phyloP scores from a whole-genome alignment of 1,140 invertebrate genomes.

The Hyphantria cunea region DNA sequence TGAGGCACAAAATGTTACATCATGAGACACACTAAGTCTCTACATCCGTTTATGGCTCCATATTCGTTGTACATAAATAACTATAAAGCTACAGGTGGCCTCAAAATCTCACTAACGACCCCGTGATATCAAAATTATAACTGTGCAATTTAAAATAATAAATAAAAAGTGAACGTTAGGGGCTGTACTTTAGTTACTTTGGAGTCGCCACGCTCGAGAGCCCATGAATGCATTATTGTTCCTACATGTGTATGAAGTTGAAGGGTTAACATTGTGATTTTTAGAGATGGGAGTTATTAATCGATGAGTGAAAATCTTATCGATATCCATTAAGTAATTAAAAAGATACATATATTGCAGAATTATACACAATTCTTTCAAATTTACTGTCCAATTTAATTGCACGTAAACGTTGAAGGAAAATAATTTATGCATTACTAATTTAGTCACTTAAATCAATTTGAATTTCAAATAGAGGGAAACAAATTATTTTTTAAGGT shows the following conservation, averaged over 20 bases:
- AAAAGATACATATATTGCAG: too few species aligned
- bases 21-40: too few species aligned
- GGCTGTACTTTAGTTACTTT: constrained; percentile 70
- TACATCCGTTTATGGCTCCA: too few species aligned
- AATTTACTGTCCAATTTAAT: too few species aligned
- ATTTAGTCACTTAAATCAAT: too few species aligned
- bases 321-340: neutral
- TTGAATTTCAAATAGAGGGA: too few species aligned
- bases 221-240: constrained; percentile 76
- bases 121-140: constrained; percentile 62
- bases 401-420: too few species aligned
- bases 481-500: too few species aligned
- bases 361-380: too few species aligned
- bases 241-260: constrained; percentile 42
- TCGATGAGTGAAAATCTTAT: constrained; percentile 20
- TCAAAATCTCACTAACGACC: constrained; percentile 7
- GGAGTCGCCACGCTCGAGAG: constrained; percentile 74
- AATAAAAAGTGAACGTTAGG: constrained; percentile 54
- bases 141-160: constrained; percentile 77
- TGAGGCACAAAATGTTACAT: too few species aligned
- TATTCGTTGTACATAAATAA: too few species aligned
- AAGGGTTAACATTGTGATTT: constrained; percentile 51
- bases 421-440: too few species aligned
- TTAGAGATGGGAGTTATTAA: constrained; percentile 36
- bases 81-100: constrained; percentile 11